Evolutionary conservation across 1,140 invertebrate genomes (phyloP), one percentile per base, ranked within the genome.

Genomic region (Drosophila sturtevanti): DNA sequence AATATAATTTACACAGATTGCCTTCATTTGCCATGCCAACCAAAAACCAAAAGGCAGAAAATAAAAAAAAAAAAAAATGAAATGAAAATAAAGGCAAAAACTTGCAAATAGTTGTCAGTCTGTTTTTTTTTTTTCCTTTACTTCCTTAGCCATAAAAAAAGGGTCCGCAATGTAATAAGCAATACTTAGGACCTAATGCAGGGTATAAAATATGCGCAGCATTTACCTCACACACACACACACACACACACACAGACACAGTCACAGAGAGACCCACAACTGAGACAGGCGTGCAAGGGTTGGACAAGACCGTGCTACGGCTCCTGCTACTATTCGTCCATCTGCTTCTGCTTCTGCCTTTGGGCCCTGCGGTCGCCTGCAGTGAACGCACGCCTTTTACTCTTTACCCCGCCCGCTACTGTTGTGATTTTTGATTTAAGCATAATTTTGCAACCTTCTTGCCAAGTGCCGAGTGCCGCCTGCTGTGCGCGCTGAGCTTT

Each of bases 401-500:
- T 21, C 22, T 31, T 76, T 76, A 73, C 72, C 72, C 5, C 27
- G 22, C 4, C 27, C 7, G 27, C 27, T 31, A 62, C 75, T 59
- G 79, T 80, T 84, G 70, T 89, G 84, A 89, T 89, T 89, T 89
- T 89, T 89, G 84, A 89, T 89, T 89, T 89, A 89, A 89, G 84
- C 84, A 89, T 89, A 89, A 89, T 89, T 89, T 89, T 60, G 84
- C 84, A 80, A 79, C 68, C 69, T 63, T 75, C 73, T 54, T 55
- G 55, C 61, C 12, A 48, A 48, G 41, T 48, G 41, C 41, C 14
- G 41, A 18, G 7, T 44, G 41, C 41, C 41, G 9, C 27, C 51
- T 56, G 63, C 73, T 60, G 70, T 62, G 62, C 72, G 64, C 72
- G 77, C 63, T 71, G 69, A 76, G 80, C 63, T 48, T 31, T 44